Conservation (phyloP, 2,888 invertebrate genomes). For the Dolomedes plantarius region DNA sequence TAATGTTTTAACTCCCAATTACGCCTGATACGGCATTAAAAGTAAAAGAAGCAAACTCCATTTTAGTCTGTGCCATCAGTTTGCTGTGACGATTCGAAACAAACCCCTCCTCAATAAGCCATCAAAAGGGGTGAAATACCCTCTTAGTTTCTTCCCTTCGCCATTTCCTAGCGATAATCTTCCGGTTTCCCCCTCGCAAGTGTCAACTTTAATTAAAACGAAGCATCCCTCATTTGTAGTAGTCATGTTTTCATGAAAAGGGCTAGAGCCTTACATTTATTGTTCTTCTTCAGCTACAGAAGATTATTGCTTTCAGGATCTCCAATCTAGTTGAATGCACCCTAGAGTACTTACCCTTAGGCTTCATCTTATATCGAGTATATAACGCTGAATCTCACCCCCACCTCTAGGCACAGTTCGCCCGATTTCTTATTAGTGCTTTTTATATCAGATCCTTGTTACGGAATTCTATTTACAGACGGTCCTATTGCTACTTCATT, state of each 20-base stretch:
- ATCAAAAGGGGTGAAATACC: constrained; percentile 7
- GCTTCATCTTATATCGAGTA: constrained; percentile 22
- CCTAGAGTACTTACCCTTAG: constrained; percentile 30
- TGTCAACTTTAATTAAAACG: constrained; percentile 53
- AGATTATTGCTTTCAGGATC: constrained; percentile 51
- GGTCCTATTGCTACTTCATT: neutral
- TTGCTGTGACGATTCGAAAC: neutral
- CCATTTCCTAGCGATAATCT: neutral
- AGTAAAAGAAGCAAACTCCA: too few species aligned
- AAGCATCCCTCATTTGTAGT: constrained; percentile 40
- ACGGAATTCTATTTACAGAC: neutral
- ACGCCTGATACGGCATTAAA: too few species aligned
- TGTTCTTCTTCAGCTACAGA: constrained; percentile 39
- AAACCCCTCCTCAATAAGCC: neutral
- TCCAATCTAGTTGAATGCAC: constrained; percentile 43
- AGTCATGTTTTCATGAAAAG: constrained; percentile 50
- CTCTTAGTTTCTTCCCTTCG: neutral
- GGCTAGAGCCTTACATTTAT: constrained; percentile 28
- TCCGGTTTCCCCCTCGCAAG: neutral
- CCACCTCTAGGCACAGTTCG: neutral
- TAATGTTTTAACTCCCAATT: too few species aligned
- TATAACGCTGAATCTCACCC: constrained; percentile 6
- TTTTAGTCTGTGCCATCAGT: too few species aligned
- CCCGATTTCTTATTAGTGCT: neutral
- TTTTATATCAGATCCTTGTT: neutral